Evolutionary conservation across 2,888 invertebrate species (phyloP), one percentile per base, ranked within the genome.

Genomic region (Calliopum simillimum): DNA sequence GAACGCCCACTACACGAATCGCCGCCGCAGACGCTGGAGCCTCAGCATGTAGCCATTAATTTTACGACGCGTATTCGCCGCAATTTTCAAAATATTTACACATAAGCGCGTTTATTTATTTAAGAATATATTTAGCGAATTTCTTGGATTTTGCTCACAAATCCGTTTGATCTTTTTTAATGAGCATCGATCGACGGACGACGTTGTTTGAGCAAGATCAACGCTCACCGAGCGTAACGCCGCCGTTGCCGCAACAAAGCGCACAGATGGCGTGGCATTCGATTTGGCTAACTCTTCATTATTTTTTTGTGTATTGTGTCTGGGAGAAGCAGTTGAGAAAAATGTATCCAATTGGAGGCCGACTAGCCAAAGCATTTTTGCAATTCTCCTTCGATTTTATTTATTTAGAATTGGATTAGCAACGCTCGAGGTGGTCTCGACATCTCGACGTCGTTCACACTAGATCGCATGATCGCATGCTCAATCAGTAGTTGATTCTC

Each of bases 31-130:
- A 14, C 23, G 55, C 55, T 55, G 55, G 21, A 11, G 33, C 56
- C 25, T 4, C 56, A 21, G 21, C 33, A 33, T 44, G 64, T 51
- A 65, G 58, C 63, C 65, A 70, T 65, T 64, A 64, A 70, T 65
- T 70, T 70, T 55, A 66, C 59, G 70, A 62, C 41, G 66, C 70
- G 66, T 69, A 65, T 68, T 72, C 68, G 70, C 43, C 61, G 68
- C 69, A 69, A 63, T 72, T 71, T 71, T 72, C 70, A 75, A 78
- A 77, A 76, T 78, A 78, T 78, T 79, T 79, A 76, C 74, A 74
- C 75, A 70, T 65, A 72, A 69, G 55, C 49, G 70, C 56, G 73
- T 79, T 79, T 77, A 79, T 79, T 79, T 79, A 78, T 79, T 79
- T 79, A 76, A 76, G 75, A 79, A 78, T 70, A 79, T 77, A 78